These are phyloP conservation scores for Selene dorsalis DNA, from an alignment of 2,797 vertebrate genomes.

Conservation along the genomic window DNA sequence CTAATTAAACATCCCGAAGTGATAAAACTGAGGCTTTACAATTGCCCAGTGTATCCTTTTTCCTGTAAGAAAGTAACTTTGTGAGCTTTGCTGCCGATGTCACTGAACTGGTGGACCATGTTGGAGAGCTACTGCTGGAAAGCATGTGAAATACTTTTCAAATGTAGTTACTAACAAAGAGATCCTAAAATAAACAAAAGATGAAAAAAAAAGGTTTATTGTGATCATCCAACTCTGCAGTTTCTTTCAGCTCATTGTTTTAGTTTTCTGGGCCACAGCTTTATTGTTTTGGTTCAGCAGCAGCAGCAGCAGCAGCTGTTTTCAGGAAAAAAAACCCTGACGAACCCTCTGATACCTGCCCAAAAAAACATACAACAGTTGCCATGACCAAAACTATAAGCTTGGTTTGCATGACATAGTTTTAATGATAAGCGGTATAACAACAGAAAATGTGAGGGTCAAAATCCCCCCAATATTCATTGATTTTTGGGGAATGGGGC, in stretches of 20 bases:
- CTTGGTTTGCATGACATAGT: neutral
- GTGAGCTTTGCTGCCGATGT: neutral
- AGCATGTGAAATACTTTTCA: neutral
- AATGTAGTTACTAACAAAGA: neutral
- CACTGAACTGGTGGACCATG: neutral
- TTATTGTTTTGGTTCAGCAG: neutral
- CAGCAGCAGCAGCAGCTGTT: neutral
- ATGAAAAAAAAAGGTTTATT: neutral
- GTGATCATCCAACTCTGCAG: neutral
- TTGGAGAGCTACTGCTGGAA: neutral
- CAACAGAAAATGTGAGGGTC: neutral
- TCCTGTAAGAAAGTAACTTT: constrained; percentile 11
- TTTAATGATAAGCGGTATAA: neutral
- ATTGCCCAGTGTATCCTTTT: constrained; percentile 16
- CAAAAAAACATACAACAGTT: neutral
- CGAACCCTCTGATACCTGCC: neutral
- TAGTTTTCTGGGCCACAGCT: neutral
- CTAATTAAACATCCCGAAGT: constrained; percentile 62
- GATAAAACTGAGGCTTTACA: constrained; percentile 38
- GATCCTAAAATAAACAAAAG: neutral
- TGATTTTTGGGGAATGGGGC: neutral
- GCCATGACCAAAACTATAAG: neutral
- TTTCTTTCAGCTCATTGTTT: neutral
- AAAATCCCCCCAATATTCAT: neutral
- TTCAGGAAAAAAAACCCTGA: neutral